Conservation (phyloP, 2,797 vertebrate genomes). For the Strix occidentalis region DNA sequence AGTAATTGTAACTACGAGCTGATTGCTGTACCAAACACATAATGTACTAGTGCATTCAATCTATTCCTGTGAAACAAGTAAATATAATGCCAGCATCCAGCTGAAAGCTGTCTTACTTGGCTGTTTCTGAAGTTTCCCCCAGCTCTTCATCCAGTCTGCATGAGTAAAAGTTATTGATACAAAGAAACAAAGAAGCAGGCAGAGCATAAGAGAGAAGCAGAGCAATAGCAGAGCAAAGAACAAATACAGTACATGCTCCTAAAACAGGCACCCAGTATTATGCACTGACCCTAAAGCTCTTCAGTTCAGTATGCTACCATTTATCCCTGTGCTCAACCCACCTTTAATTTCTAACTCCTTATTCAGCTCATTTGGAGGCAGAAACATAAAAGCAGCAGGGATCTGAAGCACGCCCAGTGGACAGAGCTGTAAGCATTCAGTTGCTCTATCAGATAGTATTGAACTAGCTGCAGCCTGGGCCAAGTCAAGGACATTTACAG, state of each 20-base stretch:
- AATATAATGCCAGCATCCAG: conserved; percentile 37
- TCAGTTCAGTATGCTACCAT: neutral
- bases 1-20: neutral
- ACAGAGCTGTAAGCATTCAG: conserved; percentile 56
- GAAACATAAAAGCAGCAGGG: conserved; percentile 43
- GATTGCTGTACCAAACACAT: neutral
- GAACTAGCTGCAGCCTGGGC: conserved; percentile 66
- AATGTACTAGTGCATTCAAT: conserved; percentile 25
- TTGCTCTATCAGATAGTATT: neutral
- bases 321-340: neutral
- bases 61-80: conserved; percentile 25
- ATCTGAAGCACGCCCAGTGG: conserved; percentile 65
- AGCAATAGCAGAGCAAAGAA: conserved; percentile 73
- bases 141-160: conserved; percentile 93
- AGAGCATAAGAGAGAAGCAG: conserved; percentile 76
- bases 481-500: conserved; percentile 47
- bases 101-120: conserved; percentile 85
- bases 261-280: neutral
- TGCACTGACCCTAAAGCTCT: neutral
- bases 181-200: conserved; percentile 74
- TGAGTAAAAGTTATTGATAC: conserved; percentile 73
- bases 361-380: conserved; percentile 23
- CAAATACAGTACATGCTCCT: conserved; percentile 31
- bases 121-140: conserved; percentile 87
- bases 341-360: conserved; percentile 5